These are phyloP conservation scores for Addax nasomaculatus DNA, from an alignment of 2,113 vertebrate genomes.

Conservation along the genomic window DNA sequence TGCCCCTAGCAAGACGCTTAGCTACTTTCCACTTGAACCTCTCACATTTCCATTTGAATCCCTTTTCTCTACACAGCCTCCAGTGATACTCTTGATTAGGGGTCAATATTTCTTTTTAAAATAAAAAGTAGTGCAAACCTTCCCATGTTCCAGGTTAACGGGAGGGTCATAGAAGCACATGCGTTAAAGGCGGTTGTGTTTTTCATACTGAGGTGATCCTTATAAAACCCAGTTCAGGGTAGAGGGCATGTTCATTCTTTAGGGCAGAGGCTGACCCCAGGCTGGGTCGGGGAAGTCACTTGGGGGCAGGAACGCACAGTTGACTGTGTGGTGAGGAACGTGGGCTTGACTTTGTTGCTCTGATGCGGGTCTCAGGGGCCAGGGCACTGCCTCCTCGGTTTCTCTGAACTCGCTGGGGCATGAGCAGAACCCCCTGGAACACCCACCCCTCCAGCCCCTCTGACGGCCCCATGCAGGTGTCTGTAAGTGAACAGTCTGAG, in stretches of 20 bases:
- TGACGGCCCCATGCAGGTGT: background rate
- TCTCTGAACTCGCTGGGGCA: background rate
- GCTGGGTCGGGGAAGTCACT: background rate
- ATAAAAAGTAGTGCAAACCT: background rate
- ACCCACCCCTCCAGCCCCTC: background rate
- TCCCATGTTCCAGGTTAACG: background rate
- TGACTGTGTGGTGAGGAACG: background rate
- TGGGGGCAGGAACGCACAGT: background rate
- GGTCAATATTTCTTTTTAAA: conserved; percentile 17
- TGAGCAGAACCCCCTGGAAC: background rate
- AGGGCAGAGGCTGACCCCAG: conserved; percentile 27
- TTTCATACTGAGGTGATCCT: background rate
- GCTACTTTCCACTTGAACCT: background rate
- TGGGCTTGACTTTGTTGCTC: background rate
- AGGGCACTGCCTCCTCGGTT: background rate
- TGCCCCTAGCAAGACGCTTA: background rate
- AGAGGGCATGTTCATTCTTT: background rate
- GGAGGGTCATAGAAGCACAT: background rate
- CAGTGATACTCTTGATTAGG: background rate
- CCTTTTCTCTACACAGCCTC: background rate
- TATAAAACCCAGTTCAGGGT: background rate
- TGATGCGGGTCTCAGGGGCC: background rate
- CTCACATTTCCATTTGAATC: background rate
- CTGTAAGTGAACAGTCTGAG: background rate
- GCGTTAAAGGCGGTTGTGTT: background rate